A percentile compares a stretch with the other conserved stretches of the same genome.
These are phyloP conservation scores for Lordiphosa stackelbergi DNA, from an alignment of 1,140 invertebrate genomes.

Conservation along the genomic window DNA sequence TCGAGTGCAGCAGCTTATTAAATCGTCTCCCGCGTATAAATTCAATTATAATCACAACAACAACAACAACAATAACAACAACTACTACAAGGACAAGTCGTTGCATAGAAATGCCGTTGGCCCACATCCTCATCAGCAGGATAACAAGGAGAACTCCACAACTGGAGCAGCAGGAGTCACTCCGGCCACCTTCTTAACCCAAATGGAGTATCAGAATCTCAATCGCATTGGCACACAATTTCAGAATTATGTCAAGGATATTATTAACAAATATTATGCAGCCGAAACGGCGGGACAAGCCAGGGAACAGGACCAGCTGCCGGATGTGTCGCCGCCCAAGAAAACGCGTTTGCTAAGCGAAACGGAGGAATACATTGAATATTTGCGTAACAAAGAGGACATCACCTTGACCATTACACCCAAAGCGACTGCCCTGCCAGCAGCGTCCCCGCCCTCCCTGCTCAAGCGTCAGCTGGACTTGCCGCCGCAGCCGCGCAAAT, in stretches of 20 bases:
- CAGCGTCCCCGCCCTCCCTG: slow-evolving; percentile 36
- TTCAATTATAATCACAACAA: slow-evolving; percentile 53
- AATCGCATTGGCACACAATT: slow-evolving; percentile 73
- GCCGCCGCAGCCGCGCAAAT: slow-evolving; percentile 44
- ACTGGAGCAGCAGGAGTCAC: slow-evolving; percentile 24
- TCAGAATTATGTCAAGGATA: slow-evolving; percentile 76
- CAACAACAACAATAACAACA: slow-evolving; percentile 46
- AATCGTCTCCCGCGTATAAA: slow-evolving; percentile 77
- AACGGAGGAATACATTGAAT: slow-evolving; percentile 75
- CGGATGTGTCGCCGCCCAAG: slow-evolving; percentile 49
- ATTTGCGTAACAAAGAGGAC: slow-evolving; percentile 74
- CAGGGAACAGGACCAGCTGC: slow-evolving; percentile 12
- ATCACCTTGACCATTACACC: slow-evolving; percentile 73
- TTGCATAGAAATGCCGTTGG: slow-evolving; percentile 59
- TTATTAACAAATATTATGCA: slow-evolving; percentile 75
- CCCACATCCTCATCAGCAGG: slow-evolving; percentile 50
- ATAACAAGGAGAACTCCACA: slow-evolving; percentile 60
- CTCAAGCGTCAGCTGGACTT: slow-evolving; percentile 66
- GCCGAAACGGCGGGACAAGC: slow-evolving; percentile 62
- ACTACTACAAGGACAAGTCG: slow-evolving; percentile 62
- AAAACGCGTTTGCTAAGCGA: slow-evolving; percentile 64
- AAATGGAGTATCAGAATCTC: slow-evolving; percentile 76
- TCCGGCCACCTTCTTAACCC: slow-evolving; percentile 54
- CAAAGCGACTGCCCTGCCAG: slow-evolving; percentile 28
- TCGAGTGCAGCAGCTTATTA: slow-evolving; percentile 77